Percentiles rank a stretch among this genome's conserved stretches.
phyloP scores from a whole-genome alignment of 2,797 vertebrate genomes.

The Myripristis murdjan region DNA sequence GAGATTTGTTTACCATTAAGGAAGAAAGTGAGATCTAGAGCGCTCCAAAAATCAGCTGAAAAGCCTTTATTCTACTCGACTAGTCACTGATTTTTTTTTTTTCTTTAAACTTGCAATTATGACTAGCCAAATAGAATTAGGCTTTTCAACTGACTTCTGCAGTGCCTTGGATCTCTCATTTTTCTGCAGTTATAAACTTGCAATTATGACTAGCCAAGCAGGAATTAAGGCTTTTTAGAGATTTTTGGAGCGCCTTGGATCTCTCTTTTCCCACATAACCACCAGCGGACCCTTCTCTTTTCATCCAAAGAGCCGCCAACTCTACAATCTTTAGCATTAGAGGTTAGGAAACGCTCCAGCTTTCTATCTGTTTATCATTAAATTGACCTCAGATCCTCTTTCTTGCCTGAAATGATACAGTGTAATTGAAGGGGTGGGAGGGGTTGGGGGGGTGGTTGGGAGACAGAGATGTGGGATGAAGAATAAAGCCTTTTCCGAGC shows the following conservation, averaged over 20 bases:
- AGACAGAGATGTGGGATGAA: background rate
- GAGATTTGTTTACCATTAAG: constrained; percentile 21
- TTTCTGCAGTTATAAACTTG: constrained; percentile 64
- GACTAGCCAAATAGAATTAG: constrained; percentile 64
- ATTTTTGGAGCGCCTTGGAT: constrained; percentile 46
- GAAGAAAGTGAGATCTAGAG: constrained; percentile 19
- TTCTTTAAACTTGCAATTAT: too few relatives aligned
- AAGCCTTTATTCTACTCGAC: constrained; percentile 37
- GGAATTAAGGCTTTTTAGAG: constrained; percentile 68
- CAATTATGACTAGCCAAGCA: constrained; percentile 69
- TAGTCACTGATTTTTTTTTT: too few relatives aligned
- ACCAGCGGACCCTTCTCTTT: constrained; percentile 22
- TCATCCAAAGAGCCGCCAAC: constrained; percentile 27
- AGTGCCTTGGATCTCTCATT: constrained; percentile 50
- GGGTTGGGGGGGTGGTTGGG: too few relatives aligned
- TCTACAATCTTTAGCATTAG: constrained; percentile 44
- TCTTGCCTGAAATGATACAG: constrained; percentile 24
- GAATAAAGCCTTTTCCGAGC: constrained; percentile 2
- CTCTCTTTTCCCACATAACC: constrained; percentile 58
- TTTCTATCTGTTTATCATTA: constrained; percentile 53
- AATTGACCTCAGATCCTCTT: constrained; percentile 35
- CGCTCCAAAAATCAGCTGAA: constrained; percentile 20
- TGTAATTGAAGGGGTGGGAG: too few relatives aligned
- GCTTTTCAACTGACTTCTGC: constrained; percentile 58
- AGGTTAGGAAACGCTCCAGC: constrained; percentile 43